Evolutionary conservation across 2,113 vertebrate species (phyloP).

Genomic region (Bubo scandiacus): DNA sequence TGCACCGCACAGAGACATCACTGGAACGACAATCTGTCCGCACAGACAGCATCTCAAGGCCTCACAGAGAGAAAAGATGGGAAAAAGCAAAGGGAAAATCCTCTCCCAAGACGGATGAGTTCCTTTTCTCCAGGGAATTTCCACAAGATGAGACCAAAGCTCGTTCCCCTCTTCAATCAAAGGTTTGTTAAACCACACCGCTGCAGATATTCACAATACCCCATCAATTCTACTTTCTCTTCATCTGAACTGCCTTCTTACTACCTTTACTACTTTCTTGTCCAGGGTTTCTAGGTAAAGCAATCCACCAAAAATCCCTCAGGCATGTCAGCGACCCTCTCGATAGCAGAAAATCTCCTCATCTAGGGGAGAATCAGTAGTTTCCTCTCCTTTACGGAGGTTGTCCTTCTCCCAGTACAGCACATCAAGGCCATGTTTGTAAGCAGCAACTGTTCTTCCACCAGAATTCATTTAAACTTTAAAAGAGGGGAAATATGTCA

Average conservation of each 20-base stretch:
- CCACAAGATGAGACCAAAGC: background rate
- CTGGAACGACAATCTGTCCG: accelerated
- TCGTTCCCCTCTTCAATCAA: background rate
- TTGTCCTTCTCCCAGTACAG: accelerated
- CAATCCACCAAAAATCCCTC: background rate
- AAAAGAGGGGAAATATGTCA: background rate
- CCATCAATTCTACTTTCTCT: background rate
- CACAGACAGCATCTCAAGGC: background rate
- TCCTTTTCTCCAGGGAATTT: background rate
- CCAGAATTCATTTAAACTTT: background rate
- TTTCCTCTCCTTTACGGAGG: background rate
- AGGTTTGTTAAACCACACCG: accelerated
- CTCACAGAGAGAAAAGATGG: background rate
- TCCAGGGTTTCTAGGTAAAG: background rate
- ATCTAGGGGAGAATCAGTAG: accelerated
- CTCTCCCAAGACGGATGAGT: background rate
- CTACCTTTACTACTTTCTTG: background rate
- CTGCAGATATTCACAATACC: background rate
- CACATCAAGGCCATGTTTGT: background rate
- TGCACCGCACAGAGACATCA: background rate
- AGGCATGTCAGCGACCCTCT: background rate
- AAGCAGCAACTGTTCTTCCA: background rate
- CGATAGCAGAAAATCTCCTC: too few species aligned
- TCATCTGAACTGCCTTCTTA: background rate
- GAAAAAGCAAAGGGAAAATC: background rate